Evolutionary conservation across 2,797 vertebrate species (phyloP).

Genomic region (Onychomys leucogaster): DNA sequence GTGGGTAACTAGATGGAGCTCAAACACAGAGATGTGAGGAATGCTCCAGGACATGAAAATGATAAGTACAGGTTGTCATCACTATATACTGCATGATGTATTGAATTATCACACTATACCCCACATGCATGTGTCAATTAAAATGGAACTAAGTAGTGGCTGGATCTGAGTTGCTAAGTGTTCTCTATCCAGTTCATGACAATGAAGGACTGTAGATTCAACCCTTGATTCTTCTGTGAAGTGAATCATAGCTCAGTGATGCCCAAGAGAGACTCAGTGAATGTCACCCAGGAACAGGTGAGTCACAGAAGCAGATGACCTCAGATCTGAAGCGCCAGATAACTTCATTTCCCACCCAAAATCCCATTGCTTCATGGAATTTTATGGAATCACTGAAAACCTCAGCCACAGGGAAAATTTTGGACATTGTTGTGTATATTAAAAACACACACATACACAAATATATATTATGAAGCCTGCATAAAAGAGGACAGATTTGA

Average conservation of each 20-base stretch:
- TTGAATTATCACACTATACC: background rate
- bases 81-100: background rate
- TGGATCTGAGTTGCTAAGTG: background rate
- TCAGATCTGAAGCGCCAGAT: background rate
- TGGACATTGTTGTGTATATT: background rate
- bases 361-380: background rate
- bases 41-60: background rate
- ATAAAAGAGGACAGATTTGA: background rate
- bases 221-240: background rate
- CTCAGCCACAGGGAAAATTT: background rate
- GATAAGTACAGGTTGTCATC: background rate
- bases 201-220: background rate
- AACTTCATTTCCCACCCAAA: background rate
- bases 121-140: background rate
- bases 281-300: background rate
- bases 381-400: slow-evolving; percentile 16
- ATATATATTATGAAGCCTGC: background rate
- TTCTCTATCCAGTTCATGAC: slow-evolving; percentile 3
- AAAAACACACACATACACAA: background rate
- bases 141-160: background rate
- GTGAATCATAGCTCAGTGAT: background rate
- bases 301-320: background rate
- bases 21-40: background rate
- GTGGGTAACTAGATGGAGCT: background rate
- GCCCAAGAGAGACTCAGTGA: background rate